Base-by-base conservation (phyloP, 2,797 vertebrate species). In the Zalophus californianus region DNA sequence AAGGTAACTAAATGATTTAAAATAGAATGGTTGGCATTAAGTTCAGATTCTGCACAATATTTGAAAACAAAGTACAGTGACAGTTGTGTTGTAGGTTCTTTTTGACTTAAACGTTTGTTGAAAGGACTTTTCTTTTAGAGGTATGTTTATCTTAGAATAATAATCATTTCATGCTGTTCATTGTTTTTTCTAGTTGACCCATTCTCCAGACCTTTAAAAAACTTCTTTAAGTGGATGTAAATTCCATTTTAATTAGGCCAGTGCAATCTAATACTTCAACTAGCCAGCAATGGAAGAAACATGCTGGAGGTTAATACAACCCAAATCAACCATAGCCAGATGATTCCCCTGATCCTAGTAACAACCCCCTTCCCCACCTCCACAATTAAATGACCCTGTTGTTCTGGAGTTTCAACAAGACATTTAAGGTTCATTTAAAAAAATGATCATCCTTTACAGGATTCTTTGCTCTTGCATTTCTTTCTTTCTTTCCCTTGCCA, bases 401-500 rank as follows among this genome's bases (percentile, higher is more conserved):
- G 96, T 98, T 91, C 84, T 77, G 75, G 84, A 97, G 91, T 97
- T 98, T 97, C 96, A 97, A 98, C 84, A 97, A 98, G 98, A 97
- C 86, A 90, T 91, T 96, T 95, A 97, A 97, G 96, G 93, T 91
- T 95, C 96, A 92, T 95, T 97, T 98, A 35, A 89, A 97, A 98
- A 96, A 98, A 95, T 73, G 91, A 95, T 97, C 96, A 29, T 97
- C 97, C 95, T 98, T 98, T 96, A 94, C 78, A 78, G 95, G 97
- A 97, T 93, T 98, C 93, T 98, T 98, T 98, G 95, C 98, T 98
- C 97, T 94, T 97, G 97, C 96, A 96, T 98, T 98, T 98, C 97
- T 98, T 98, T 98, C 99, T 99, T 98, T 99, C 99, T 99, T 98
- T 95, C 96, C 96, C 98, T 98, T 98, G 98, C 99, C 99, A 99